Percentiles rank a stretch among this genome's conserved stretches.
Evolutionary conservation across 2,888 invertebrate species (phyloP).

Genomic region (Orthosia incerta): DNA sequence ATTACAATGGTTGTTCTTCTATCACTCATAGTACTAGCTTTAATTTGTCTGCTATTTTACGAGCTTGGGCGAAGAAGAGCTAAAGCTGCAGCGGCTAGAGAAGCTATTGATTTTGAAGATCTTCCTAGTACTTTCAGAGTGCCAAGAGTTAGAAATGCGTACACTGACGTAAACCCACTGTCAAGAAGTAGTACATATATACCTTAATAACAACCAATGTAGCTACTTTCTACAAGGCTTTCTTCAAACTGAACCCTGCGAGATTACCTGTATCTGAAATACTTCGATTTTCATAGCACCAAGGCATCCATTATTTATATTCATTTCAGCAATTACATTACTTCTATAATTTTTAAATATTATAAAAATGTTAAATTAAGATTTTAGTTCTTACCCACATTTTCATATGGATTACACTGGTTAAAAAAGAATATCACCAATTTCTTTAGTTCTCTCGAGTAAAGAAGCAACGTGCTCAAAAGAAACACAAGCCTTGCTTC

Average conservation of each 20-base stretch:
- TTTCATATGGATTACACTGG: neutral
- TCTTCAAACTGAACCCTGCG: neutral
- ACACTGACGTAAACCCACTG: constrained; percentile 56
- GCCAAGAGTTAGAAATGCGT: constrained; percentile 59
- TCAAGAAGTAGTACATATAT: constrained; percentile 39
- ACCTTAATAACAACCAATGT: constrained; percentile 13
- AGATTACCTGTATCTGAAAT: neutral
- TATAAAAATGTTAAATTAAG: too few relatives aligned
- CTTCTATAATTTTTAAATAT: neutral
- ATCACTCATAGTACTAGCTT: constrained; percentile 50
- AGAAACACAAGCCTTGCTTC: neutral
- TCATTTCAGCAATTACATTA: neutral
- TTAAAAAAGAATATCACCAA: neutral
- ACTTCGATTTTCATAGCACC: constrained; percentile 5
- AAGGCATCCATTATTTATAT: neutral
- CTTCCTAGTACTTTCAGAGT: constrained; percentile 44
- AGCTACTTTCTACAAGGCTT: neutral
- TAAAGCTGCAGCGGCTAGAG: constrained; percentile 16
- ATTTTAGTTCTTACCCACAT: neutral
- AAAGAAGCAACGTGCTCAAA: neutral
- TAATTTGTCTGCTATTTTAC: constrained; percentile 60
- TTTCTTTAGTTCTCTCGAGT: neutral
- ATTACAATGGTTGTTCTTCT: constrained; percentile 62
- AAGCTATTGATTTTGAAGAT: constrained; percentile 33
- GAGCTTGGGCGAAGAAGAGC: constrained; percentile 60